Conservation (phyloP, 2,113 vertebrate genomes). For the Chaetops frenatus region DNA sequence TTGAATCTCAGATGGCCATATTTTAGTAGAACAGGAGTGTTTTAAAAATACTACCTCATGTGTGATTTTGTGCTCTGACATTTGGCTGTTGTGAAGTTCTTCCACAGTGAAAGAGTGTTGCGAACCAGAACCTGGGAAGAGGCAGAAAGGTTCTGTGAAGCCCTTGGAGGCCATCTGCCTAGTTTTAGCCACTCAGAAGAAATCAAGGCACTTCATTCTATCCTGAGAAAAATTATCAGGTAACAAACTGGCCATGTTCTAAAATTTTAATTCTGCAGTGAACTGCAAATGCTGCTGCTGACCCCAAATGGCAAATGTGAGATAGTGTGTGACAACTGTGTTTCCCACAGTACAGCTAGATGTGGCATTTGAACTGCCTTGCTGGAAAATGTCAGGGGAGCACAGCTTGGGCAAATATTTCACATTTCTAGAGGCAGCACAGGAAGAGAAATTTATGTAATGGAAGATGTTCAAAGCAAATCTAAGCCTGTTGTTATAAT, state of each 20-base stretch:
- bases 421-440: background rate
- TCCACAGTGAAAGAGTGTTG: slow-evolving; percentile 84
- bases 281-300: background rate
- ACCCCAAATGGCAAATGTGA: background rate
- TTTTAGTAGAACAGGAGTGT: background rate
- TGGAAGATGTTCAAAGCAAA: background rate
- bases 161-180: slow-evolving; percentile 84
- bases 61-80: background rate
- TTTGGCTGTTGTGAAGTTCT: slow-evolving; percentile 74
- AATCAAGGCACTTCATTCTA: slow-evolving; percentile 74
- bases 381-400: slow-evolving; percentile 17
- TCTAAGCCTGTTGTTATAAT: background rate
- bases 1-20: background rate
- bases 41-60: background rate
- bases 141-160: slow-evolving; percentile 88
- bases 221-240: slow-evolving; percentile 82
- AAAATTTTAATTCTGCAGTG: background rate
- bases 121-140: slow-evolving; percentile 92
- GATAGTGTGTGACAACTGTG: background rate
- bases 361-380: slow-evolving; percentile 19
- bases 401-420: background rate
- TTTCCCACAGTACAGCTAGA: background rate
- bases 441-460: background rate
- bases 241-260: slow-evolving; percentile 10
- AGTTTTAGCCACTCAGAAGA: slow-evolving; percentile 80